Base-by-base conservation (phyloP, 92 coral and sea anemone species). In the Epizoanthus rinbou region DNA sequence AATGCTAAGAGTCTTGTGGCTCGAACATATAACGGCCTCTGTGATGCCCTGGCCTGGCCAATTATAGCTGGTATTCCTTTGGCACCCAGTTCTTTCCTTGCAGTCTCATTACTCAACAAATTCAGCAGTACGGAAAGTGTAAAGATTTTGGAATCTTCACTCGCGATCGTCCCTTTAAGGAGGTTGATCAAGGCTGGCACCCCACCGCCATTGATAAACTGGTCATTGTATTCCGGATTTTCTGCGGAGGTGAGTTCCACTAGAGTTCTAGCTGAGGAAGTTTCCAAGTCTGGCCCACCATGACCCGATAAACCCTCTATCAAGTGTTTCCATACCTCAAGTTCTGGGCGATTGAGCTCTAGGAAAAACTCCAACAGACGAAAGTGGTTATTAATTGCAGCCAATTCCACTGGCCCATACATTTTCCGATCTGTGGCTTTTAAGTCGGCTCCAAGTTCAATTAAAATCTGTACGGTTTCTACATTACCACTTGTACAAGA, bases 401-500 rank as follows among this genome's bases (percentile, higher is more conserved):
- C 95, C 58, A 97, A 21, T 66, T 94, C 90, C 43, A 92, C 93
- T 3, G 92, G 92, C 8, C 99, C 95, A 45, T 84, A 86, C 79
- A 90, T 75, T 57, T 85, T 33, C n/a, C 91, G 91, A 84, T 97
- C 92, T 28, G 93, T 90, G 45, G 93, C 98, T 76, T 79, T 88
- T 59, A 97, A 18, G 69, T 94, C 91, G 7, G 99, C 99, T 16
- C 92, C 93, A 11, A 94, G 84, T 33, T 91, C 93, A 54, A 89
- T 94, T 28, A 97, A 87, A 88, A 94, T 91, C 80, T 91, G 97
- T 14, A 94, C 95, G 14, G 97, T 94, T 25, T 94, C 98, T 5
- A 91, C 60, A 19, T 83, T 92, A 25, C 99, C 99, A 85, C 93
- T 92, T 73, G 79, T 85, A 71, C 99, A 97, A 25, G 99, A 90